Base-by-base conservation (phyloP, 2,113 vertebrate species). In the Panthera tigris region DNA sequence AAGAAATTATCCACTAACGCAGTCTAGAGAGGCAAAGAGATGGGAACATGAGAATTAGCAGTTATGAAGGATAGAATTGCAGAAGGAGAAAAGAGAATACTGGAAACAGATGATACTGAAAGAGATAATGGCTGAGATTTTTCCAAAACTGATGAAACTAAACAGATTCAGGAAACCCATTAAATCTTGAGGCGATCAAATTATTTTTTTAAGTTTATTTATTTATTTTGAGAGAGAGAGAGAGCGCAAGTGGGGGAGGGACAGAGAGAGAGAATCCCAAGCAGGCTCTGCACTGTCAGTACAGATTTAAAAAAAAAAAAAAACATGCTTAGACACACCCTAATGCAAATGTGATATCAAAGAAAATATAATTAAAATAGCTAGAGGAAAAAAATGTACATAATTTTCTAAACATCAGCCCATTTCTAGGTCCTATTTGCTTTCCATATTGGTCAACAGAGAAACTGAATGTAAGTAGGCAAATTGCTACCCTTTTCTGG, bases 331-430 rank as follows among this genome's bases (percentile, higher is more conserved):
- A 48, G 57, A 69, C 7, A 83, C 13, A 50, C 68, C n/a, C 25
- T 36, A 84, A 52, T 5, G 48, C 90, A 83, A 94, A 36, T 84
- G 4, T 31, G 73, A 84, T 73, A 39, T 2, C n/a, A 92, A 89
- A 95, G 74, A 90, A 91, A 98, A 66, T 57, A 63, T 23, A 82
- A 91, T 88, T 74, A 92, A 84, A 93, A 16, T 50, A 78, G 16
- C 31, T 85, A 15, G 74, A 73, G 18, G 50, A 81, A 93, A 45
- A 45, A 69, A 57, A 1, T 23, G 8, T n/a, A 8, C 50, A 13
- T 31, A 55, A 5, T 14, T 89, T 96, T 90, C 8, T 82, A 27
- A 63, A 96, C 36, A 27, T 15, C 8, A 71, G 9, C 10, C 12
- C 27, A 83, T 63, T 78, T 95, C 91, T 68, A 74, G n/a, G 21